Conservation (phyloP, 1,140 invertebrate species). For the Pseudachorutes palmiensis region DNA sequence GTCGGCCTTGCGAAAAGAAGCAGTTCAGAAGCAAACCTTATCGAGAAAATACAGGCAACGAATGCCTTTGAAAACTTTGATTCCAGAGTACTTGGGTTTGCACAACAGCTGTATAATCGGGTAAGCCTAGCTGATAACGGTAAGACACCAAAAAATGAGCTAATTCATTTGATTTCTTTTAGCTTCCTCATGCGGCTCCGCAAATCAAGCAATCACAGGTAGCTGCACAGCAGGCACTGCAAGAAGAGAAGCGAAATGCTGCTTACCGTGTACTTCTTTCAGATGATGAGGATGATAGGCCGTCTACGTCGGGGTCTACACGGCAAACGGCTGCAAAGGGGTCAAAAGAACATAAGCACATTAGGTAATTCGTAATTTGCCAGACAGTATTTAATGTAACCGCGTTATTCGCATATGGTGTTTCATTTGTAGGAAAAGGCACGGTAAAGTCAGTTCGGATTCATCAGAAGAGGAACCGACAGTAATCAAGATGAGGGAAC, state of each 20-base stretch:
- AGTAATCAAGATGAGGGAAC: slow-evolving; percentile 20
- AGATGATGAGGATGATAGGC: slow-evolving; percentile 29
- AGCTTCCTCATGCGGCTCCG: slow-evolving; percentile 29
- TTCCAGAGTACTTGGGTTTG: slow-evolving; percentile 39
- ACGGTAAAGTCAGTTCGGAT: slow-evolving; percentile 11
- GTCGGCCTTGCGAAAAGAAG: slow-evolving; percentile 47
- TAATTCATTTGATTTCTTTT: slow-evolving; percentile 11
- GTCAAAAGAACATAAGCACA: slow-evolving; percentile 19
- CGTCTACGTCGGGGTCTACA: neutral
- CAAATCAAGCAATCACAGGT: slow-evolving; percentile 21
- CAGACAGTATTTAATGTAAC: neutral
- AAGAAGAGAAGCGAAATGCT: slow-evolving; percentile 28
- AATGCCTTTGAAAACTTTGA: slow-evolving; percentile 46
- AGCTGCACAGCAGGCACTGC: slow-evolving; percentile 25
- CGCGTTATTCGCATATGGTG: too few relatives aligned
- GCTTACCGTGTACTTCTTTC: slow-evolving; percentile 31
- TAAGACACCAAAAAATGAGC: neutral
- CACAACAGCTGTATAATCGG: slow-evolving; percentile 40
- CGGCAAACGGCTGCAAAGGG: neutral
- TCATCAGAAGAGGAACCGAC: slow-evolving; percentile 29
- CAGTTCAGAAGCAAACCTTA: slow-evolving; percentile 42
- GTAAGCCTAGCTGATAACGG: slow-evolving; percentile 10
- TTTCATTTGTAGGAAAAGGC: slow-evolving; percentile 16
- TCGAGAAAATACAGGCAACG: slow-evolving; percentile 45
- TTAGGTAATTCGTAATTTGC: slow-evolving; percentile 15